A percentile compares a stretch with the other conserved stretches of the same genome.
Conservation (phyloP, 2,113 vertebrate genomes). For the Fulica atra region DNA sequence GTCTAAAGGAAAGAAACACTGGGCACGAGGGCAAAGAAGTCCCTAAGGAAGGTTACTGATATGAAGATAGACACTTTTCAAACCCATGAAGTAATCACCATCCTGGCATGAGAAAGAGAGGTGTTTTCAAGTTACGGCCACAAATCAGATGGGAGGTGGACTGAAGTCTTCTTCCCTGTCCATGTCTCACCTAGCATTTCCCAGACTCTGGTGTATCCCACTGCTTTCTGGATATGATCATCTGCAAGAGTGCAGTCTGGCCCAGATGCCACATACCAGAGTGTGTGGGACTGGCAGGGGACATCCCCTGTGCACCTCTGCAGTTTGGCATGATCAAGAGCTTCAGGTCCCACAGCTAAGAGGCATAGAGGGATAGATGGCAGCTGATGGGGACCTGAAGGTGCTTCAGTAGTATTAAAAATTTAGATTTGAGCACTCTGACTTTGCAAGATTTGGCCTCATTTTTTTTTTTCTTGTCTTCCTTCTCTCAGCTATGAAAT, state of each 20-base stretch:
- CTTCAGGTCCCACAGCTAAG: neutral
- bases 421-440: neutral
- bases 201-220: neutral
- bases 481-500: neutral
- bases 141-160: neutral
- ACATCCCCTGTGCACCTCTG: neutral
- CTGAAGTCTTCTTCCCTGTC: neutral
- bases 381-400: neutral
- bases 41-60: neutral
- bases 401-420: neutral
- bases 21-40: neutral
- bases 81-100: neutral
- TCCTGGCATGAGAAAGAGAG: neutral
- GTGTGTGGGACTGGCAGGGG: rapidly evolving
- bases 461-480: neutral
- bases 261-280: neutral
- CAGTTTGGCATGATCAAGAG: rapidly evolving
- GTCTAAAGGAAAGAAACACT: neutral
- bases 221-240: neutral
- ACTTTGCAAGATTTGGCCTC: neutral
- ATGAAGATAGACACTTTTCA: neutral
- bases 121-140: neutral
- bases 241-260: neutral
- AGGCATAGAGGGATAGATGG: neutral
- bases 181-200: neutral